These are phyloP conservation scores for Tetrao urogallus DNA, from an alignment of 2,113 vertebrate species.

Conservation along the genomic window DNA sequence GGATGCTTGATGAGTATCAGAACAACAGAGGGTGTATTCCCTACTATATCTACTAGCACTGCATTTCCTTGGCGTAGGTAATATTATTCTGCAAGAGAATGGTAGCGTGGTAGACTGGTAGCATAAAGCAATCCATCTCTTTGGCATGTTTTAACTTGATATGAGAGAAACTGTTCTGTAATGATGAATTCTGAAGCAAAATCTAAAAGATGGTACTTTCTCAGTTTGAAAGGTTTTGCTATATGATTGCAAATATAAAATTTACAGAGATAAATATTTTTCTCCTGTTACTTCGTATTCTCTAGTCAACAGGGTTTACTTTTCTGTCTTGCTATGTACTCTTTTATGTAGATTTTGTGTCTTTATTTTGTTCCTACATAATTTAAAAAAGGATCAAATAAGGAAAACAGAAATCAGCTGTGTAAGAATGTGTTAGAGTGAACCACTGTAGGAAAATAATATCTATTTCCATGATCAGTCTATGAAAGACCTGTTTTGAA, in stretches of 20 bases:
- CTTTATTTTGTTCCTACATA: not conserved
- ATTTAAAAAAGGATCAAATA: not conserved
- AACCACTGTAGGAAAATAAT: not conserved
- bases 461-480: not conserved
- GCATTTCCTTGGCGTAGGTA: not conserved
- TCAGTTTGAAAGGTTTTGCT: not conserved
- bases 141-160: not conserved
- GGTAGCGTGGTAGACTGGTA: not conserved
- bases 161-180: not conserved
- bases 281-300: not conserved
- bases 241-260: not conserved
- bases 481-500: not conserved
- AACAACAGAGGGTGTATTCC: not conserved
- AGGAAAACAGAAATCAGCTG: not conserved
- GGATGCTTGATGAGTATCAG: not conserved
- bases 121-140: not conserved
- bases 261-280: not conserved
- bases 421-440: not conserved
- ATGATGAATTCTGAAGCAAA: not conserved
- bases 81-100: not conserved
- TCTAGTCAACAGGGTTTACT: not conserved
- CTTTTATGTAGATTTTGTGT: not conserved
- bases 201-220: not conserved
- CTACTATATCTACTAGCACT: rapidly evolving
- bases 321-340: not conserved